A percentile compares a stretch with the other conserved stretches of the same genome.
These are phyloP conservation scores for Creontiades dilutus DNA, from an alignment of 2,888 invertebrate species.

Conservation along the genomic window DNA sequence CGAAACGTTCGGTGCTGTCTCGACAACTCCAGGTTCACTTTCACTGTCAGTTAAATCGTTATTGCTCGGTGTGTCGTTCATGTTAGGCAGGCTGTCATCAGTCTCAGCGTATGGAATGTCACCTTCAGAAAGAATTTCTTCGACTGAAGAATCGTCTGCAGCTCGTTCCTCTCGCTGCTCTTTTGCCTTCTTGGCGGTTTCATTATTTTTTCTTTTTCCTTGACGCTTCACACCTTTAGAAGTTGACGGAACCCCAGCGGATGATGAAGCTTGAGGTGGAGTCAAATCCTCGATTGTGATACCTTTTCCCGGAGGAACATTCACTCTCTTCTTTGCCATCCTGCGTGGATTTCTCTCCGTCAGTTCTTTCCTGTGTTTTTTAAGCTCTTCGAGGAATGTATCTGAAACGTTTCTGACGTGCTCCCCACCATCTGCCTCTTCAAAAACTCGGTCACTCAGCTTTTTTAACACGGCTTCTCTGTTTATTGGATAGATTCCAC, in stretches of 20 bases:
- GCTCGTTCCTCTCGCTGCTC: background rate
- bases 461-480: too few relatives aligned
- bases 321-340: conserved; percentile 40
- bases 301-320: conserved; percentile 52
- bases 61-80: background rate
- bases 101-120: conserved; percentile 53
- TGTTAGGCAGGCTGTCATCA: conserved; percentile 32
- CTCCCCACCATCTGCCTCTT: too few relatives aligned
- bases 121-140: conserved; percentile 46
- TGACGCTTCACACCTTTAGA: conserved; percentile 4
- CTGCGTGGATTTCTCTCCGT: conserved; percentile 45
- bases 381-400: background rate
- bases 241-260: conserved; percentile 40
- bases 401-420: too few relatives aligned
- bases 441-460: too few relatives aligned
- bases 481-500: too few relatives aligned
- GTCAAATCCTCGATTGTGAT: conserved; percentile 34
- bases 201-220: conserved; percentile 19
- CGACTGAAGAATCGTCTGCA: background rate
- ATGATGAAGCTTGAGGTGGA: conserved; percentile 41
- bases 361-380: conserved; percentile 40
- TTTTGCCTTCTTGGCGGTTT: conserved; percentile 11
- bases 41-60: background rate
- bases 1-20: conserved; percentile 36
- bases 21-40: background rate